These are phyloP conservation scores for Anniella stebbinsi DNA, from an alignment of 2,797 vertebrate species.

Conservation along the genomic window DNA sequence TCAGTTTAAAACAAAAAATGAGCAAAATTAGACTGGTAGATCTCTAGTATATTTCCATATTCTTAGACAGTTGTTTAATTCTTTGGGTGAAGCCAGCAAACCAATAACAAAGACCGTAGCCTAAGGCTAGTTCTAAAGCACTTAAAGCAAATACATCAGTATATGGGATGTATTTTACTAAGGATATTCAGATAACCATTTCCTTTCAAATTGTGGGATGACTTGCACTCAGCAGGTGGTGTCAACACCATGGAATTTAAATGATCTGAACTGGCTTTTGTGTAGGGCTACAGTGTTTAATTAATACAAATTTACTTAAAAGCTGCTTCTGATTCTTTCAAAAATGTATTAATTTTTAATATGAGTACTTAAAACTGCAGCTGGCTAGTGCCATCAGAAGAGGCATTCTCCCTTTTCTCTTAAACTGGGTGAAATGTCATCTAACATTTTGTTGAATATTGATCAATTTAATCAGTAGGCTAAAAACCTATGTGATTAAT, in stretches of 20 bases:
- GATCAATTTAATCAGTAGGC: too few relatives aligned
- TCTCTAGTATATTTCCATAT: too few relatives aligned
- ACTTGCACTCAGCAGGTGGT: not conserved
- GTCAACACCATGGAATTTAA: not conserved
- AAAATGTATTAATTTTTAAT: not conserved
- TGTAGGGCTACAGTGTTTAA: not conserved
- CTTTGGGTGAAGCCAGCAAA: not conserved
- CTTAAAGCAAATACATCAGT: not conserved
- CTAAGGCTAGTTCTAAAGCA: not conserved
- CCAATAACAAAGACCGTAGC: not conserved
- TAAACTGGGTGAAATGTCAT: not conserved
- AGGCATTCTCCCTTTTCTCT: not conserved
- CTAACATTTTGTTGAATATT: too few relatives aligned
- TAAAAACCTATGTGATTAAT: not conserved
- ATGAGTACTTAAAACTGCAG: not conserved
- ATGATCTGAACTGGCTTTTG: not conserved
- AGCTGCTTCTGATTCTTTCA: not conserved
- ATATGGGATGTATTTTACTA: not conserved
- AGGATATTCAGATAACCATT: not conserved
- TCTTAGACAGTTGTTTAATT: too few relatives aligned
- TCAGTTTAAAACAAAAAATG: too few relatives aligned
- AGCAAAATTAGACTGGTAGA: too few relatives aligned
- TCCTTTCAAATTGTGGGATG: not conserved
- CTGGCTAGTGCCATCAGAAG: not conserved
- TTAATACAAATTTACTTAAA: not conserved